These are phyloP conservation scores for Chelonus formosanus DNA, from an alignment of 2,888 invertebrate species.

Conservation along the genomic window DNA sequence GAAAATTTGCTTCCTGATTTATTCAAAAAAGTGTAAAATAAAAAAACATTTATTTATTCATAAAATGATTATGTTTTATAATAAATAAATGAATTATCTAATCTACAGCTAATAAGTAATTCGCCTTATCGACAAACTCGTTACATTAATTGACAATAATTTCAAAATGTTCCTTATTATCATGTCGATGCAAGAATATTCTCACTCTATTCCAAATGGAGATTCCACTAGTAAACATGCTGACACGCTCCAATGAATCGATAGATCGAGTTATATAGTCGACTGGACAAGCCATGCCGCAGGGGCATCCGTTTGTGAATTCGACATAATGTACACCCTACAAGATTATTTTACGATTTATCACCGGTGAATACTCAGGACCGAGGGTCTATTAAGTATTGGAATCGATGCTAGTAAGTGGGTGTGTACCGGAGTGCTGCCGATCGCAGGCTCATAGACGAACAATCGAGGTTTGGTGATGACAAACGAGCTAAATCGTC, in stretches of 20 bases:
- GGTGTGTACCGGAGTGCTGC: conserved; percentile 36
- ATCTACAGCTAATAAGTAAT: too few relatives aligned
- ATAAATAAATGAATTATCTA: too few relatives aligned
- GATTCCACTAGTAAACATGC: not conserved
- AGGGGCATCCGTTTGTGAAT: conserved; percentile 49
- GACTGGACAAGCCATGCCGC: conserved; percentile 25
- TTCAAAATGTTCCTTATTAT: too few relatives aligned
- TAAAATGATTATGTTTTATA: too few relatives aligned
- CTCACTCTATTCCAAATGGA: conserved; percentile 4
- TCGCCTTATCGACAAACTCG: too few relatives aligned
- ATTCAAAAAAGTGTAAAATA: too few relatives aligned
- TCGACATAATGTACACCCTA: conserved; percentile 55
- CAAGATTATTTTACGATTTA: conserved; percentile 61
- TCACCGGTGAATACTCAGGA: conserved; percentile 52
- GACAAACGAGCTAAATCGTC: conserved; percentile 54
- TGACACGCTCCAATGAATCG: conserved; percentile 20
- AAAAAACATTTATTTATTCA: too few relatives aligned
- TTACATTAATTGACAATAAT: too few relatives aligned
- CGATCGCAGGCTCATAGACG: conserved; percentile 46
- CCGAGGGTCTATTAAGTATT: conserved; percentile 50
- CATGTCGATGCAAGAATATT: not conserved
- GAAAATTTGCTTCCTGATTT: too few relatives aligned
- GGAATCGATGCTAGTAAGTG: conserved; percentile 21
- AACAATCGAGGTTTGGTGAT: conserved; percentile 57
- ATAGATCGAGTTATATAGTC: conserved; percentile 4